Evolutionary conservation across 1,140 invertebrate genomes (phyloP), one percentile per base, ranked within the genome.

Genomic region (Agrilus planipennis): DNA sequence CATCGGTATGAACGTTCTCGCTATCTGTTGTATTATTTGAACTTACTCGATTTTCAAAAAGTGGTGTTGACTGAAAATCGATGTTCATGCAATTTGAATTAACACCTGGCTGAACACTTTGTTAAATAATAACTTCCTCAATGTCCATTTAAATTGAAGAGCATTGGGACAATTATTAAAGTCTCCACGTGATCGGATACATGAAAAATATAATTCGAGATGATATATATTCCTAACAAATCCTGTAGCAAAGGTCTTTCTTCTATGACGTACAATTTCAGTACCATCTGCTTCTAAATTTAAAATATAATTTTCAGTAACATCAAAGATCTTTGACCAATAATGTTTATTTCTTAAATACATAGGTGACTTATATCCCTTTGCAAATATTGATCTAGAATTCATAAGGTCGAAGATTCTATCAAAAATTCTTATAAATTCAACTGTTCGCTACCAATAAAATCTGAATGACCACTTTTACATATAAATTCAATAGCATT

Each of bases 131-230:
- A 57, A 23, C 39, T 47, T 49, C 21, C 46, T 36, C 15, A 54
- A 23, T 6, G 41, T 20, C 17, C 34, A 54, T 14, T 32, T 41
- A 21, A 51, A 34, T 42, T 54, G 44, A 7, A 51, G 31, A 6
- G 47, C 31, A 41, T 31, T 53, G 3, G 48, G 54, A 34, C 55
- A 55, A 28, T 52, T 41, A 38, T 48, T 51, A 7, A 15, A 18
- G 1, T 44, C 48, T 39, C 53, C 46, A 20, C 18, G 3, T 6
- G 32, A 19, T 39, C 55, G 34, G 1, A 59, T 32, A 20, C 46
- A 52, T 10, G 46, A 52, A 53, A 57, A 55, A 42, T 53, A 54
- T 25, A 56, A 42, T 45, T 58, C 52, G 20, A 59, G 23, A 39
- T 55, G 42, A 43, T 36, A 18, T 20, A 46, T 46, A 19, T 32